These are phyloP conservation scores for Uria aalge DNA, from an alignment of 2,113 vertebrate genomes.

Conservation along the genomic window DNA sequence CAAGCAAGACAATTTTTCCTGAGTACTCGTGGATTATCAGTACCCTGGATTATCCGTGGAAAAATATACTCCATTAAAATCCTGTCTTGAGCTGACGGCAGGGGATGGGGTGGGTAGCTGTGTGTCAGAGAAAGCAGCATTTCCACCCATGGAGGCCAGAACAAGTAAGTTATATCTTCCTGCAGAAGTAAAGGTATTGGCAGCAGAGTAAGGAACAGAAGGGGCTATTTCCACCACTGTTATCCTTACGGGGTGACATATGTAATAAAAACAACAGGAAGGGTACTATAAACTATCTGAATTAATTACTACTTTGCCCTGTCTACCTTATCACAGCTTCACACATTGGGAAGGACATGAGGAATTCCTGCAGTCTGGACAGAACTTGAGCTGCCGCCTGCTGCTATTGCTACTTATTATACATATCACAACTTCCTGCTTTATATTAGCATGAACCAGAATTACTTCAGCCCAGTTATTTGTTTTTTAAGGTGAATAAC, in stretches of 20 bases:
- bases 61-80: background rate
- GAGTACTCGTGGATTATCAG: background rate
- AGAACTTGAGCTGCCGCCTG: background rate
- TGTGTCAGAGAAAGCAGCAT: background rate
- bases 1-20: background rate
- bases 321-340: background rate
- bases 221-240: background rate
- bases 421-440: background rate
- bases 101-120: too few relatives aligned
- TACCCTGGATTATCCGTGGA: background rate
- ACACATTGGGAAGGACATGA: background rate
- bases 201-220: background rate
- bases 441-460: background rate
- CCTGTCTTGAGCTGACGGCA: background rate
- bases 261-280: background rate
- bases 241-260: background rate
- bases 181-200: background rate
- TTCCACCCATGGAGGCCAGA: background rate
- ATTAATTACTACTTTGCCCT: background rate
- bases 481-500: background rate
- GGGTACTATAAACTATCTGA: background rate
- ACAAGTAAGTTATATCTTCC: background rate
- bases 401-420: background rate
- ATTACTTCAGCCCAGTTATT: background rate
- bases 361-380: background rate